These are phyloP conservation scores for Notoglanidium macrostoma DNA, from an alignment of 2,797 vertebrate species.

Conservation along the genomic window DNA sequence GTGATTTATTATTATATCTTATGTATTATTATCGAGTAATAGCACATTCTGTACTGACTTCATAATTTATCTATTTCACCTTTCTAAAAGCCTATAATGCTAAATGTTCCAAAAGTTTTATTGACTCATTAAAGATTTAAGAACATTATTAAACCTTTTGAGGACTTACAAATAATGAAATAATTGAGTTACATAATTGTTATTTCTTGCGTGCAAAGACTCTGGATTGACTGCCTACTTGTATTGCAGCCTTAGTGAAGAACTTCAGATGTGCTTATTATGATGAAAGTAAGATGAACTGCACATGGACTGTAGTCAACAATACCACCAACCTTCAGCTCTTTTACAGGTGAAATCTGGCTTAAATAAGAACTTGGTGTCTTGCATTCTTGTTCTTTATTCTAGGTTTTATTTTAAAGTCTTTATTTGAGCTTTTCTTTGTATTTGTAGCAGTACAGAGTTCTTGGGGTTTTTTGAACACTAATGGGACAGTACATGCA, in stretches of 20 bases:
- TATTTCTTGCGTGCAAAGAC: background rate
- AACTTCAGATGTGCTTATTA: conserved; percentile 60
- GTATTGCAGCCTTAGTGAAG: conserved; percentile 45
- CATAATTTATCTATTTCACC: background rate
- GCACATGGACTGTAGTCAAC: conserved; percentile 62
- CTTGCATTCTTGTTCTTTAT: background rate
- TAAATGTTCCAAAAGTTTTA: background rate
- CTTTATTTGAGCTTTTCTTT: background rate
- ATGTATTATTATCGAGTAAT: background rate
- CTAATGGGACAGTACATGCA: background rate
- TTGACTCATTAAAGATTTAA: background rate
- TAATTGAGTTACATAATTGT: background rate
- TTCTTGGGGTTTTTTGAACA: background rate
- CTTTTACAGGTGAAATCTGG: conserved; percentile 56
- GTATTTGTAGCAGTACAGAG: background rate
- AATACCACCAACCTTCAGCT: conserved; percentile 26
- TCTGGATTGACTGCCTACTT: conserved; percentile 9
- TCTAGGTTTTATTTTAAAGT: background rate
- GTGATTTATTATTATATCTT: background rate
- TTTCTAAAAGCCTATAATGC: background rate
- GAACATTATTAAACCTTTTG: background rate
- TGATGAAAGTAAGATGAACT: background rate
- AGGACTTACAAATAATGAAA: background rate
- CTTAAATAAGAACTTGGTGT: background rate
- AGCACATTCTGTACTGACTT: background rate